phyloP scores from a whole-genome alignment of 2,113 vertebrate genomes.

The Xyrauchen texanus region DNA sequence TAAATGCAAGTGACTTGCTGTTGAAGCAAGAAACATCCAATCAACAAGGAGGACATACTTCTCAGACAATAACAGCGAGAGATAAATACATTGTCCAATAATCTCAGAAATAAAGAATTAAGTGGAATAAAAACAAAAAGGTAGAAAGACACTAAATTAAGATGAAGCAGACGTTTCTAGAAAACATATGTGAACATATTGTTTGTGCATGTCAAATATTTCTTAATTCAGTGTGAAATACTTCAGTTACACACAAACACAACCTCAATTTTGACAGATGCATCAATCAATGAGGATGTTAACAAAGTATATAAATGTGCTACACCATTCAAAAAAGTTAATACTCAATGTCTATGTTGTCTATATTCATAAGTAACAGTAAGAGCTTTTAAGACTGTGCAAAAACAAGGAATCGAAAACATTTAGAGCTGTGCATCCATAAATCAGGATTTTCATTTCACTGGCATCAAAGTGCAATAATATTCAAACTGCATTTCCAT shows the following conservation, averaged over 20 bases:
- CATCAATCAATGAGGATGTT: not conserved
- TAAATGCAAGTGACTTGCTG: too few species aligned
- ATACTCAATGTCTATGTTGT: slow-evolving; percentile 14
- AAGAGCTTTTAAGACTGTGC: not conserved
- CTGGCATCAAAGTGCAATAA: slow-evolving; percentile 48
- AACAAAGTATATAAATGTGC: slow-evolving; percentile 25
- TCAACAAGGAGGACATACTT: slow-evolving; percentile 24
- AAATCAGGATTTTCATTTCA: slow-evolving; percentile 12
- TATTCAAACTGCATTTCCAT: slow-evolving; percentile 10
- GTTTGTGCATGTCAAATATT: slow-evolving; percentile 35
- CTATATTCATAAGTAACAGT: slow-evolving; percentile 4
- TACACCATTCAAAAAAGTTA: slow-evolving; percentile 19
- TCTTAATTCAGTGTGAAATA: slow-evolving; percentile 31
- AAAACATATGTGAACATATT: slow-evolving; percentile 34
- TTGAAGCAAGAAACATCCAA: not conserved
- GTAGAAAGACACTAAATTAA: slow-evolving; percentile 4
- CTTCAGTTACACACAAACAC: not conserved
- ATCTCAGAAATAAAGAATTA: not conserved
- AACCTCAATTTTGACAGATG: not conserved
- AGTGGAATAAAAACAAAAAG: not conserved
- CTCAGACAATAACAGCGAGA: slow-evolving; percentile 16
- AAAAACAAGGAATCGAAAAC: not conserved
- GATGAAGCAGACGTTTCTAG: slow-evolving; percentile 22
- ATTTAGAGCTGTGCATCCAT: slow-evolving; percentile 7
- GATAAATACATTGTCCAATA: slow-evolving; percentile 30